A percentile compares a stretch with the other conserved stretches of the same genome.
phyloP scores from a whole-genome alignment of 2,113 vertebrate genomes.

The Dipodomys ordii region DNA sequence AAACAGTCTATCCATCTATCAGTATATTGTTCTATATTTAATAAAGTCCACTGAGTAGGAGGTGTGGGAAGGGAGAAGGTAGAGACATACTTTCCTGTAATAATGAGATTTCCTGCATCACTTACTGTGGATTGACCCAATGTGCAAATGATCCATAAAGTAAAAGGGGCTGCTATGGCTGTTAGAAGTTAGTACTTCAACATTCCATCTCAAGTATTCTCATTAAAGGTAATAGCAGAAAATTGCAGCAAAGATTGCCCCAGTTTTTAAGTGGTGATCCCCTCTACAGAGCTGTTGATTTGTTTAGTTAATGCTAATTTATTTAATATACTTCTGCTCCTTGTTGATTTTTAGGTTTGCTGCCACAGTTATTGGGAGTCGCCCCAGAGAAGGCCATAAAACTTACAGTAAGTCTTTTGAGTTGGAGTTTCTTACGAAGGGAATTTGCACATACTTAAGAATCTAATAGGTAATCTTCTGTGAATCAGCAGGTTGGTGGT shows the following conservation, averaged over 20 bases:
- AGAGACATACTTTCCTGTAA: not conserved
- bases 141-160: slow-evolving; percentile 48
- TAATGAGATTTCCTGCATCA: slow-evolving; percentile 53
- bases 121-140: slow-evolving; percentile 34
- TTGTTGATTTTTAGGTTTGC: slow-evolving; percentile 91
- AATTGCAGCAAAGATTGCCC: slow-evolving; percentile 85
- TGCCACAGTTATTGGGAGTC: slow-evolving; percentile 97
- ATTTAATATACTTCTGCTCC: slow-evolving; percentile 73
- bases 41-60: not conserved
- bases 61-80: not conserved
- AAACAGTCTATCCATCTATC: not conserved
- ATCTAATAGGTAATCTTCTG: not conserved
- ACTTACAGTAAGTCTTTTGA: slow-evolving; percentile 93
- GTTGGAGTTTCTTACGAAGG: slow-evolving; percentile 9
- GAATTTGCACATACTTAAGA: slow-evolving; percentile 9
- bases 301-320: slow-evolving; percentile 82
- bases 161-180: slow-evolving; percentile 67
- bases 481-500: not conserved
- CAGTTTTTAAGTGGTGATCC: slow-evolving; percentile 78
- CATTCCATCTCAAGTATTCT: slow-evolving; percentile 89
- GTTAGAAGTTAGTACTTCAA: slow-evolving; percentile 83
- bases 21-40: too few species aligned
- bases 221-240: slow-evolving; percentile 87
- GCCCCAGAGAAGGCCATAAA: slow-evolving; percentile 97
- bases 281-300: slow-evolving; percentile 77